These are phyloP conservation scores for Fukomys damarensis DNA, from an alignment of 2,113 vertebrate genomes.

Conservation along the genomic window DNA sequence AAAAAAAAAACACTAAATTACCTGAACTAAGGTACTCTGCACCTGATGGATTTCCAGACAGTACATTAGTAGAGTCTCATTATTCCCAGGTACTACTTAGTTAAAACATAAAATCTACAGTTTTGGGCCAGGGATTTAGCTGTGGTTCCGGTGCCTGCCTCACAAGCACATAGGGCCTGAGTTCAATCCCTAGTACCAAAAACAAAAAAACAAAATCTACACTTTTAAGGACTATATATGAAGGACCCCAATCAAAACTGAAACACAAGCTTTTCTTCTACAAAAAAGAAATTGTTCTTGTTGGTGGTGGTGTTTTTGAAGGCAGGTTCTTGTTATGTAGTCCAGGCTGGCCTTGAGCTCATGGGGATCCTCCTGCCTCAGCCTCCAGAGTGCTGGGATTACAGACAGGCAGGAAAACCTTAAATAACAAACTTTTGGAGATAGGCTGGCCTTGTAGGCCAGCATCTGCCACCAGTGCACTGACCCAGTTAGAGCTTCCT, in stretches of 20 bases:
- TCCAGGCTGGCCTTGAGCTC: not conserved
- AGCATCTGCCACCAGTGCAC: not conserved
- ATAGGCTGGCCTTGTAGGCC: not conserved
- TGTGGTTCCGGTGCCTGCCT: no score
- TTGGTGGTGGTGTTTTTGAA: not conserved
- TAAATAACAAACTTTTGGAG: not conserved
- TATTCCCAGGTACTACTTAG: not conserved
- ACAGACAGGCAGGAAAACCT: not conserved
- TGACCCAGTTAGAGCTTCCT: conserved; percentile 37
- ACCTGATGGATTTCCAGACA: not conserved
- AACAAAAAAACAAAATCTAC: not conserved
- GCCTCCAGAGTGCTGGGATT: not conserved
- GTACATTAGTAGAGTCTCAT: not conserved
- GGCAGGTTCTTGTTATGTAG: not conserved
- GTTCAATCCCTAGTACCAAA: no score
- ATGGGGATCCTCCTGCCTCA: not conserved
- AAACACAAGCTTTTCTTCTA: conserved; percentile 6
- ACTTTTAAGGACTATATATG: not conserved
- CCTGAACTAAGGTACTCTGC: not conserved
- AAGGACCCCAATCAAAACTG: not conserved
- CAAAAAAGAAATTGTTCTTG: not conserved
- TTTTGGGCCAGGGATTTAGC: no score
- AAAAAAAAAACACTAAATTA: not conserved
- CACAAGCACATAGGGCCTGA: no score
- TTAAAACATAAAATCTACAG: not conserved